Evolutionary conservation across 2,888 invertebrate genomes (phyloP), one percentile per base, ranked within the genome.

Genomic region (Lasius platythorax): DNA sequence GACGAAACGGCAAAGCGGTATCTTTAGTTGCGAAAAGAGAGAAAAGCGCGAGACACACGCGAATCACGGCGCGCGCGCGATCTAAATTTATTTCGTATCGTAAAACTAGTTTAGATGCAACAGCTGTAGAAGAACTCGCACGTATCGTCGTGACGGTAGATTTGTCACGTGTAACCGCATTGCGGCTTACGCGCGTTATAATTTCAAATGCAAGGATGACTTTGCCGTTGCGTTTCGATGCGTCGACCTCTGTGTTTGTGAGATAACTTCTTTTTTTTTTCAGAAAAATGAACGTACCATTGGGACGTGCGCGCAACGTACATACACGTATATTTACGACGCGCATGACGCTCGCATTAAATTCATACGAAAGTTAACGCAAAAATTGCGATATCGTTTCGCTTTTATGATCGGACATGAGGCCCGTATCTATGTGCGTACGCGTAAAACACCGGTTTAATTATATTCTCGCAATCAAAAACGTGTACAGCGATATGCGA

Each of bases 101-200:
- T 82, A 58, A 87, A 87, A 82, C 83, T 89, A 76, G 85, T 89
- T 86, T 85, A 86, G 82, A 87, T 85, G 82, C 86, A 67, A 64
- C 86, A 73, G 81, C 72, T 81, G 50, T 56, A 70, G 70, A 85
- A 87, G 85, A 88, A 84, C 63, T 87, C 70, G 83, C 87, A 85
- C 89, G 88, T 84, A 89, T 66, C 75, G 2, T 84, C 63, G 50
- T 86, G 82, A 64, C 68, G 81, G 30, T 50, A 37, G 30, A 15
- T 58, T 83, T 86, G 88, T 88, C 89, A 88, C 87, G 89, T 89
- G 89, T 86, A 76, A 70, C 78, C 78, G 78, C 78, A 58, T 56
- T 53, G 68, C 68, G 56, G 78, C 78, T 78, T 43, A 68, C 58
- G 58, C 68, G 56, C 12, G 76, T 78, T 78, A 78, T 78, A 58